These are phyloP conservation scores for Trilocha varians DNA, from an alignment of 2,888 invertebrate genomes.

Conservation along the genomic window DNA sequence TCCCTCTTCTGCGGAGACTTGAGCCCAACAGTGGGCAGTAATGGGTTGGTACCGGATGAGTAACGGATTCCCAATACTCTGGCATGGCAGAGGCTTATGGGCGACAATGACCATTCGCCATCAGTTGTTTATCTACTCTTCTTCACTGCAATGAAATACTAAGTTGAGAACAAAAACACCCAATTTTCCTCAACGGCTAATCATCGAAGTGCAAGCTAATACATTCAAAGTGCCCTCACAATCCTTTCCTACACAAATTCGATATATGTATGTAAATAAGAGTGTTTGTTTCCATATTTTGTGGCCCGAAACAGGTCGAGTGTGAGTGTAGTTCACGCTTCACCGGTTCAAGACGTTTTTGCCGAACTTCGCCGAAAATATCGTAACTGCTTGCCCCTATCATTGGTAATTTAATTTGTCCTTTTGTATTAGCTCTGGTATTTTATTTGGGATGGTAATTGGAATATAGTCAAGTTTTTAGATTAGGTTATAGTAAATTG, in stretches of 20 bases:
- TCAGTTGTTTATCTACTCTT: no score
- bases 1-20: no score
- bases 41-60: no score
- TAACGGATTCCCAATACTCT: no score
- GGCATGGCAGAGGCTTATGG: no score
- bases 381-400: background rate
- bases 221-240: background rate
- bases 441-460: background rate
- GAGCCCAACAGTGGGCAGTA: no score
- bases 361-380: background rate
- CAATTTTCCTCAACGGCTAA: background rate
- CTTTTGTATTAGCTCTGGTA: background rate
- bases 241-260: background rate
- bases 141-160: background rate
- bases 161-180: background rate
- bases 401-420: background rate
- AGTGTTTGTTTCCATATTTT: background rate
- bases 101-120: no score
- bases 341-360: background rate
- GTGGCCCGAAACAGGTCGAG: background rate
- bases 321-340: constrained; percentile 1
- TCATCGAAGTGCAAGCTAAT: background rate
- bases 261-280: background rate
- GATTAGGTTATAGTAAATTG: no score
- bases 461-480: background rate